phyloP scores from a whole-genome alignment of 2,888 invertebrate genomes.

The Meghimatium bilineatum region DNA sequence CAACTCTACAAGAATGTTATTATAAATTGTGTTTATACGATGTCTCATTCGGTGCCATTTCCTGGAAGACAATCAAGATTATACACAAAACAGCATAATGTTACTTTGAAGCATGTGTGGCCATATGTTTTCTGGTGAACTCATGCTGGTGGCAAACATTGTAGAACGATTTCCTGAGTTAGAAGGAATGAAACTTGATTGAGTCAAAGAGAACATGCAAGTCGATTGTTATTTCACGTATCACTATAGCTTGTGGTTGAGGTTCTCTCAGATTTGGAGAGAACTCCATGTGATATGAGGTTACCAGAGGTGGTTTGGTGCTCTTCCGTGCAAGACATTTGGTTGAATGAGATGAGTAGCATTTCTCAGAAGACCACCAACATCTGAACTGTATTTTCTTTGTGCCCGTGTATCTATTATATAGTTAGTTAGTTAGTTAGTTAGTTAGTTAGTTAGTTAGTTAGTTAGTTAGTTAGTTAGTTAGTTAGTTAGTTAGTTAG shows the following conservation, averaged over 20 bases:
- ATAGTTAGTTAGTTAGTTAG: too few species aligned
- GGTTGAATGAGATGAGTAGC: not conserved
- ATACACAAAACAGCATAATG: too few species aligned
- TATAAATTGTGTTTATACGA: not conserved
- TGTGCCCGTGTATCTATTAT: too few species aligned
- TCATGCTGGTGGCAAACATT: slow-evolving; percentile 8
- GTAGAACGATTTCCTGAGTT: not conserved
- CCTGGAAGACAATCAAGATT: not conserved
- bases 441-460: too few species aligned
- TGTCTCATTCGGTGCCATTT: not conserved
- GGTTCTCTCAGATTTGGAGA: not conserved
- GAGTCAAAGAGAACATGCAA: slow-evolving; percentile 7
- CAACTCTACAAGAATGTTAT: slow-evolving; percentile 14
- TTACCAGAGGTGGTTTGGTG: slow-evolving; percentile 3
- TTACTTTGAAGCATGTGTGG: not conserved
- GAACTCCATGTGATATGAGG: not conserved
- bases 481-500: too few species aligned
- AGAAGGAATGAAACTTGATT: not conserved
- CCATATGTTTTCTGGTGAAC: slow-evolving; percentile 8
- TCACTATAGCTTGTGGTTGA: slow-evolving; percentile 19
- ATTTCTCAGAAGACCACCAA: not conserved
- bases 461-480: too few species aligned
- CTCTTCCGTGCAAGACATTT: not conserved
- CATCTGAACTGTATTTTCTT: not conserved
- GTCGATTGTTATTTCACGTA: slow-evolving; percentile 13